Percentiles rank a stretch among this genome's conserved stretches.
phyloP scores from a whole-genome alignment of 2,888 invertebrate species.

The Temnothorax unifasciatus region DNA sequence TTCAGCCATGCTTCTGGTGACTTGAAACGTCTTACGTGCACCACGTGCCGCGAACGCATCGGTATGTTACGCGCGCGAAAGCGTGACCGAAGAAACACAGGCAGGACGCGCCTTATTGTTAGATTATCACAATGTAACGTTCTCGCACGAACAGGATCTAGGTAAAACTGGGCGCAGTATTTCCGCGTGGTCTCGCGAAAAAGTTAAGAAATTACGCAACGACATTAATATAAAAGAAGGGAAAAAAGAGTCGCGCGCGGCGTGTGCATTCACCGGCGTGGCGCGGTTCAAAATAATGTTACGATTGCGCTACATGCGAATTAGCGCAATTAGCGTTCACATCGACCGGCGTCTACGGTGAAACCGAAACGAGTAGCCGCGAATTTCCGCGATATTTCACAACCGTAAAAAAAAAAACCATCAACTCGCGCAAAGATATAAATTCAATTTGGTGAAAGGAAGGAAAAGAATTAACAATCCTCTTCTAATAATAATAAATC shows the following conservation, averaged over 20 bases:
- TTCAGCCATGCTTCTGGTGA: slow-evolving; percentile 34
- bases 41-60: slow-evolving; percentile 57
- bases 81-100: slow-evolving; percentile 56
- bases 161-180: background rate
- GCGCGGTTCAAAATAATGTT: slow-evolving; percentile 26
- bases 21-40: slow-evolving; percentile 72
- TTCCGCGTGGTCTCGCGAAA: slow-evolving; percentile 34
- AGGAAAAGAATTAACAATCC: too few relatives aligned
- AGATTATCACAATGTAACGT: slow-evolving; percentile 51
- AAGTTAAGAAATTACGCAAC: background rate
- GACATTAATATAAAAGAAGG: background rate
- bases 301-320: slow-evolving; percentile 46
- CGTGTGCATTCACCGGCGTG: background rate
- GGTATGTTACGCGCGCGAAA: slow-evolving; percentile 63
- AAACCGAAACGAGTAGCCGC: slow-evolving; percentile 49
- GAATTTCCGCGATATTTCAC: slow-evolving; percentile 43
- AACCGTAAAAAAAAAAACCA: background rate
- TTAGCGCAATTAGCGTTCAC: slow-evolving; percentile 51
- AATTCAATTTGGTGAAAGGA: background rate
- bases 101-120: slow-evolving; percentile 37
- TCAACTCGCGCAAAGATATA: background rate
- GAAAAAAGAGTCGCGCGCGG: background rate
- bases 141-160: slow-evolving; percentile 32
- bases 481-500: background rate
- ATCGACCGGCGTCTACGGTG: slow-evolving; percentile 50